Percentiles rank a stretch among this genome's conserved stretches.
Conservation (phyloP, 2,113 vertebrate species). For the Addax nasomaculatus region DNA sequence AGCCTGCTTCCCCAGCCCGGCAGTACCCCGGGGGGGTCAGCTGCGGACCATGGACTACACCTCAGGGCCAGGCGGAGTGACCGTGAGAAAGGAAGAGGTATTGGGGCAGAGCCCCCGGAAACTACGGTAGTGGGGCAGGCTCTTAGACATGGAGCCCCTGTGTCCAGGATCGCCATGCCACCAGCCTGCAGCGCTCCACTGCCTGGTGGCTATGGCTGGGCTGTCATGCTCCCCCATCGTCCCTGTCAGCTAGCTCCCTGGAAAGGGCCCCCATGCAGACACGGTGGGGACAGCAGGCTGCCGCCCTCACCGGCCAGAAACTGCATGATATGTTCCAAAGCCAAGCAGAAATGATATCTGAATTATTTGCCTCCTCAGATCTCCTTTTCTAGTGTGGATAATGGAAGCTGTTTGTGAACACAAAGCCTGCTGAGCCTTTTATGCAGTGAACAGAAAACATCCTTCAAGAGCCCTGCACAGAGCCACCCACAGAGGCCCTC, state of each 20-base stretch:
- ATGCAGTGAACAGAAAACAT: background rate
- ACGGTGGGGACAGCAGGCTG: background rate
- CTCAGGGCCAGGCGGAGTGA: background rate
- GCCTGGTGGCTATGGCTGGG: background rate
- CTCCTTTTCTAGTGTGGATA: background rate
- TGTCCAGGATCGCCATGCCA: background rate
- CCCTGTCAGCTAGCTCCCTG: background rate
- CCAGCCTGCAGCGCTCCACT: background rate
- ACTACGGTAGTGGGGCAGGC: background rate
- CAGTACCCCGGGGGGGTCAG: background rate
- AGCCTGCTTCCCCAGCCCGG: background rate
- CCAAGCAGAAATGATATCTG: slow-evolving; percentile 36
- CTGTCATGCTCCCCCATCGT: background rate
- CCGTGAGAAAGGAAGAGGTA: background rate
- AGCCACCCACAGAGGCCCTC: background rate
- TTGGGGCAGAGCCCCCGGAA: background rate
- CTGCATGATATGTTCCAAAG: background rate
- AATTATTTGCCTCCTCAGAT: background rate
- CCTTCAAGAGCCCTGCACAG: background rate
- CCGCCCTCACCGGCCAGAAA: background rate
- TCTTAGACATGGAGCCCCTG: background rate
- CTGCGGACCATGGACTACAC: background rate
- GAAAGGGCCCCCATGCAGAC: background rate
- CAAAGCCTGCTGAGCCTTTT: slow-evolving; percentile 44
- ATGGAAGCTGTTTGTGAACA: slow-evolving; percentile 40